These are phyloP conservation scores for Dryoscopus gambensis DNA, from an alignment of 2,113 vertebrate species.

Conservation along the genomic window DNA sequence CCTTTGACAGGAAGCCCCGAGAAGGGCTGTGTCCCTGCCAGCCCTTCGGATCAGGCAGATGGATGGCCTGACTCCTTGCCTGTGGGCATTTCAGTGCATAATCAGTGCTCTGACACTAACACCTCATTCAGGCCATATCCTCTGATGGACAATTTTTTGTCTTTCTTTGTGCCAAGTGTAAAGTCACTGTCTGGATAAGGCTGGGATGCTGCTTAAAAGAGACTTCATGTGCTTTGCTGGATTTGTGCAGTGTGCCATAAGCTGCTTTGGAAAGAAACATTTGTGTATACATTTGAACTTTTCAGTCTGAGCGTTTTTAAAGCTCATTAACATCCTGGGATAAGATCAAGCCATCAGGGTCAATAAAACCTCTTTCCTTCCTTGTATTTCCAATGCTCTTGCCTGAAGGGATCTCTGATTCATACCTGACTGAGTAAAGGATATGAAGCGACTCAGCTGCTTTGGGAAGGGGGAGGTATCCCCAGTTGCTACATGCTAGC, in stretches of 20 bases:
- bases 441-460: background rate
- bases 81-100: background rate
- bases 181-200: background rate
- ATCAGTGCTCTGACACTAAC: background rate
- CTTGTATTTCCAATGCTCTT: background rate
- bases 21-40: background rate
- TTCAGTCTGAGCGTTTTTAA: background rate
- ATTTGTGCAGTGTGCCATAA: background rate
- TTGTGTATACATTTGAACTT: background rate
- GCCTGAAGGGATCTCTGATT: background rate
- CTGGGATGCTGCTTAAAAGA: background rate
- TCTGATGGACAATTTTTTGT: background rate
- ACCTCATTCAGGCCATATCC: background rate
- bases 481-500: background rate
- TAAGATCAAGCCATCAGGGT: background rate
- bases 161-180: background rate
- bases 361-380: background rate
- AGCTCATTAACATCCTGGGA: background rate
- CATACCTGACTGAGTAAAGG: background rate
- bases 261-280: background rate
- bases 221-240: background rate
- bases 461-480: background rate
- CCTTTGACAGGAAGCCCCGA: background rate
- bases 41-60: background rate
- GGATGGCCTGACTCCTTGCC: background rate